Percentiles rank a stretch among this genome's conserved stretches.
Conservation (phyloP, 2,888 invertebrate genomes). For the Drosophila macrothrix region DNA sequence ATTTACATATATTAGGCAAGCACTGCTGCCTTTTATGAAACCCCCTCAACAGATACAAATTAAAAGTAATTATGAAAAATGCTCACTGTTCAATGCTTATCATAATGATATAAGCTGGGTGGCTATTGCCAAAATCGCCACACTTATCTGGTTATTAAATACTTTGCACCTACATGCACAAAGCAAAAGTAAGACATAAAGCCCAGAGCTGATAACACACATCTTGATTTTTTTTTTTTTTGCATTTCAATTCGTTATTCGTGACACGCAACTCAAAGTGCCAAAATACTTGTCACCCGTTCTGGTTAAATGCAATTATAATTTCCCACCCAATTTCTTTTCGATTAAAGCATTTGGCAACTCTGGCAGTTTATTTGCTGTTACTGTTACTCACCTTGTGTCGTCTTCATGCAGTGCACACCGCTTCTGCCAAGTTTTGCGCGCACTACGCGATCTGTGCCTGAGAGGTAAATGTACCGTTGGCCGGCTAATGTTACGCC, state of each 20-base stretch:
- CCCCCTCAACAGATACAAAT: conserved; percentile 4
- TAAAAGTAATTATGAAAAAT: conserved; percentile 3
- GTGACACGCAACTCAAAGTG: not conserved
- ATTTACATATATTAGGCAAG: conserved; percentile 8
- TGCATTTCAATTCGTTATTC: not conserved
- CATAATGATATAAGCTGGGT: conserved; percentile 27
- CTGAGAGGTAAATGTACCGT: conserved; percentile 98
- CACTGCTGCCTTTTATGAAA: conserved; percentile 37
- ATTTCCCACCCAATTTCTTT: not conserved
- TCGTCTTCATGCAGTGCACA: conserved; percentile 98
- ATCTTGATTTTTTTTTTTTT: not conserved
- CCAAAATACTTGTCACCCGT: not conserved
- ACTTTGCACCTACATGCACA: conserved; percentile 51
- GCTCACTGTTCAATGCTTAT: conserved; percentile 47
- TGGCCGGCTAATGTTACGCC: conserved; percentile 96
- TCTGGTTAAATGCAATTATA: not conserved
- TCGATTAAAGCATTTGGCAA: not conserved
- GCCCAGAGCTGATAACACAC: conserved; percentile 9
- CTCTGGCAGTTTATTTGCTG: not conserved
- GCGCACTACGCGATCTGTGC: conserved; percentile 96
- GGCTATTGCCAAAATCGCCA: conserved; percentile 33
- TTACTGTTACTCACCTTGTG: conserved; percentile 89
- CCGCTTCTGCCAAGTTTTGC: conserved; percentile 97
- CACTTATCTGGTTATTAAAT: conserved; percentile 59
- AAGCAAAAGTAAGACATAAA: conserved; percentile 1